Percentiles rank a stretch among this genome's conserved stretches.
phyloP scores from a whole-genome alignment of 2,797 vertebrate species.

The Liasis olivaceus region DNA sequence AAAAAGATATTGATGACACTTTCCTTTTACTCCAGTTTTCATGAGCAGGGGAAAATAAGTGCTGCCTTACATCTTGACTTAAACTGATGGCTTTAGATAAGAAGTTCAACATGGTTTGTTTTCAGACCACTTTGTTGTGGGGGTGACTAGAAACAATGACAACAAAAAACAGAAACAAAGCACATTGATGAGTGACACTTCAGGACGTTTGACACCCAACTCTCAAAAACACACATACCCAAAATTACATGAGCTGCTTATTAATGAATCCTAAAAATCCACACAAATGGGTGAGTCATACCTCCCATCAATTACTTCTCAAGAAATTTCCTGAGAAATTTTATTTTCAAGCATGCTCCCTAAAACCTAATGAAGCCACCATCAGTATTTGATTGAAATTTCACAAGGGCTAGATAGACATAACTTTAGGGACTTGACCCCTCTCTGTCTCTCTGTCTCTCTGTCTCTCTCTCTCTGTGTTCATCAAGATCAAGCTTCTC shows the following conservation, averaged over 20 bases:
- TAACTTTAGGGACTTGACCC: neutral
- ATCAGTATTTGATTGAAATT: neutral
- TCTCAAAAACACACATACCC: neutral
- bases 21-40: conserved; percentile 6
- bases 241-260: neutral
- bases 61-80: neutral
- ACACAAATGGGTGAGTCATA: neutral
- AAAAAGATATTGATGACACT: neutral
- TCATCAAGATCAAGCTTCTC: neutral
- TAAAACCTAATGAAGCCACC: neutral
- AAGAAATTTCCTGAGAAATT: conserved; percentile 9
- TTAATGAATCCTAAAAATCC: conserved; percentile 23
- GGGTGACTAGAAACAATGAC: neutral
- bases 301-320: conserved; percentile 12
- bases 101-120: neutral
- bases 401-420: neutral
- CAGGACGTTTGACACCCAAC: conserved; percentile 3
- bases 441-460: too few relatives aligned
- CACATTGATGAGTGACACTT: conserved; percentile 4
- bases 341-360: neutral
- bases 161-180: conserved; percentile 22
- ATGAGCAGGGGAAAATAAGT: neutral
- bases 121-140: neutral
- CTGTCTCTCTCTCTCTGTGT: too few relatives aligned
- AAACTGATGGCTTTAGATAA: neutral